A percentile compares a stretch with the other conserved stretches of the same genome.
These are phyloP conservation scores for Merluccius polli DNA, from an alignment of 2,797 vertebrate genomes.

Conservation along the genomic window DNA sequence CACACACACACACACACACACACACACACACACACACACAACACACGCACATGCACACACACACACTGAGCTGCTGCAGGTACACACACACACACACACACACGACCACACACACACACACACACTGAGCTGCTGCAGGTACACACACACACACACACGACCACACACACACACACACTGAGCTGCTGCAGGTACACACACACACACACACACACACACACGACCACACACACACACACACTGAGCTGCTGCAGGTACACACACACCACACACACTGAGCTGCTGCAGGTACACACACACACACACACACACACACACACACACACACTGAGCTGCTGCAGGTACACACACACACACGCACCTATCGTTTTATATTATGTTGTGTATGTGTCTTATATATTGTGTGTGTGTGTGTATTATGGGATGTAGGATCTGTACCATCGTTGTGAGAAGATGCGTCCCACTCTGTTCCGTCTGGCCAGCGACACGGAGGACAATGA, in stretches of 20 bases:
- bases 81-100: not conserved
- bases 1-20: conserved; percentile 42
- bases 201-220: not conserved
- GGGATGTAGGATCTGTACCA: conserved; percentile 65
- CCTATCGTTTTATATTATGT: not conserved
- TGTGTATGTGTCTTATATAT: not conserved
- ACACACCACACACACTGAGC: not conserved
- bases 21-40: conserved; percentile 44
- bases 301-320: not conserved
- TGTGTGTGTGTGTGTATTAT: conserved; percentile 14
- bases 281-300: not conserved
- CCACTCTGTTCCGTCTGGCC: conserved; percentile 91
- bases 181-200: not conserved
- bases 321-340: too few species aligned
- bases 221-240: not conserved
- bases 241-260: not conserved
- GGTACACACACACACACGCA: too few species aligned
- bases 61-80: not conserved
- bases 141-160: too few species aligned
- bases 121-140: not conserved
- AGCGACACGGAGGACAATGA: conserved; percentile 98
- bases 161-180: too few species aligned
- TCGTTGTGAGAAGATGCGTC: conserved; percentile 83
- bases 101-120: not conserved
- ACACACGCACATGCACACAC: not conserved